Conservation (phyloP, 2,888 invertebrate species). For the Myopa testacea region DNA sequence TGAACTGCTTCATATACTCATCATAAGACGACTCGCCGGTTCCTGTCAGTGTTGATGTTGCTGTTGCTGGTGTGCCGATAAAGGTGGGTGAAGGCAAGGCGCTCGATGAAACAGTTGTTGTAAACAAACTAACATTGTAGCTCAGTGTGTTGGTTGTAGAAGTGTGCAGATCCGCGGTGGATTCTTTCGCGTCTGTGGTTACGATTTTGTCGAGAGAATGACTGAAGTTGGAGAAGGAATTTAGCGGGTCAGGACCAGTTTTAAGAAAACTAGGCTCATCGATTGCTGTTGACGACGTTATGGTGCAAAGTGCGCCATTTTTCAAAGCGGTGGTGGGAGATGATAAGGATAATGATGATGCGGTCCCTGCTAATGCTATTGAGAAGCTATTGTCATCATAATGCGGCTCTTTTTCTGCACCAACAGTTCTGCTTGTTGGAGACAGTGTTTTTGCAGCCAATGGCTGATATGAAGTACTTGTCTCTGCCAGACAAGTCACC, state of each 20-base stretch:
- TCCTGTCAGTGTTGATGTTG: conserved; percentile 28
- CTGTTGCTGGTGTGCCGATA: background rate
- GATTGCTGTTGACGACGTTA: background rate
- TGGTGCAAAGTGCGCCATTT: background rate
- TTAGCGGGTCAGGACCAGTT: background rate
- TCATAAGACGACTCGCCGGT: conserved; percentile 44
- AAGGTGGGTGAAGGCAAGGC: background rate
- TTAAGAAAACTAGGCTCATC: background rate
- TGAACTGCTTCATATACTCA: conserved; percentile 59
- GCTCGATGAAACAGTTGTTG: conserved; percentile 48
- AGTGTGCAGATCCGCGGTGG: background rate
- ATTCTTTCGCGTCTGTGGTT: conserved; percentile 4
- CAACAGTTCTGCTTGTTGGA: too few relatives aligned
- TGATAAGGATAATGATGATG: conserved; percentile 17
- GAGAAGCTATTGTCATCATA: background rate
- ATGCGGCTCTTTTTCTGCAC: too few relatives aligned
- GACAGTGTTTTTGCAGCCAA: background rate
- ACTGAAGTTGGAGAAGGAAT: conserved; percentile 6
- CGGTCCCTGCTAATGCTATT: conserved; percentile 30
- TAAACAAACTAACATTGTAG: conserved; percentile 47
- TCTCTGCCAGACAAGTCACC: background rate
- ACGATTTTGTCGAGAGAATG: conserved; percentile 32
- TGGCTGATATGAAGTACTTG: background rate
- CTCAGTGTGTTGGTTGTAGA: conserved; percentile 38
- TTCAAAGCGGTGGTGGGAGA: background rate